Conservation (phyloP, 2,113 vertebrate species). For the Picathartes gymnocephalus region DNA sequence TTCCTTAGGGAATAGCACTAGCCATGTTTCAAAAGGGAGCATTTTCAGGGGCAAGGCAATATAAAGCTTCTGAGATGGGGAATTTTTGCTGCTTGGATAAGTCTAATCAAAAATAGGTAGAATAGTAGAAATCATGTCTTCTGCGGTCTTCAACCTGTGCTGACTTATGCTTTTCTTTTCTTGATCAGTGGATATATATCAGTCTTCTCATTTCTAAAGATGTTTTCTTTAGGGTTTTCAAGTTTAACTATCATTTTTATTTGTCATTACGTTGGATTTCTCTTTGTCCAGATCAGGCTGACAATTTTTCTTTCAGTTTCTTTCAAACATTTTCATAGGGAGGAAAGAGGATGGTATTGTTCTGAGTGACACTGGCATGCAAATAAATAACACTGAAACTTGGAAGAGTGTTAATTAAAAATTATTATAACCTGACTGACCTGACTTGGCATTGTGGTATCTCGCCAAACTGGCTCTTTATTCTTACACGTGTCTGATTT, state of each 20-base stretch:
- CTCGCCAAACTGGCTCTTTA: conserved; percentile 39
- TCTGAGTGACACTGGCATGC: not conserved
- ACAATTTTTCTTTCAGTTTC: not conserved
- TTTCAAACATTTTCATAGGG: not conserved
- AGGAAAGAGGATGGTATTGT: not conserved
- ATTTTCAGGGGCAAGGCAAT: not conserved
- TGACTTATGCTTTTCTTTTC: not conserved
- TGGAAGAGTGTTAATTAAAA: conserved; percentile 55
- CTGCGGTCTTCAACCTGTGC: not conserved
- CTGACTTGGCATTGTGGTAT: conserved; percentile 37
- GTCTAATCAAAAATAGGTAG: not conserved
- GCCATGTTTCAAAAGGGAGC: not conserved
- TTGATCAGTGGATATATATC: not conserved
- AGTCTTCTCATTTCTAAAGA: not conserved
- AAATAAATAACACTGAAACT: conserved; percentile 58
- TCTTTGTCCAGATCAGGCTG: not conserved
- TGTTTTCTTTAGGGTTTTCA: not conserved
- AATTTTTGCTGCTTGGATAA: not conserved
- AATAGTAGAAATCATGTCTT: not conserved
- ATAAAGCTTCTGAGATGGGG: not conserved
- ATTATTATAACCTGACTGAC: conserved; percentile 53
- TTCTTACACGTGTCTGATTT: conserved; percentile 29
- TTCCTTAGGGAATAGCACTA: not conserved
- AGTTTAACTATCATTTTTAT: not conserved
- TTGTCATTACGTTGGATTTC: not conserved